Percentiles rank a stretch among this genome's conserved stretches.
Conservation (phyloP, 2,888 invertebrate species). For the Drosophila melanosoma region DNA sequence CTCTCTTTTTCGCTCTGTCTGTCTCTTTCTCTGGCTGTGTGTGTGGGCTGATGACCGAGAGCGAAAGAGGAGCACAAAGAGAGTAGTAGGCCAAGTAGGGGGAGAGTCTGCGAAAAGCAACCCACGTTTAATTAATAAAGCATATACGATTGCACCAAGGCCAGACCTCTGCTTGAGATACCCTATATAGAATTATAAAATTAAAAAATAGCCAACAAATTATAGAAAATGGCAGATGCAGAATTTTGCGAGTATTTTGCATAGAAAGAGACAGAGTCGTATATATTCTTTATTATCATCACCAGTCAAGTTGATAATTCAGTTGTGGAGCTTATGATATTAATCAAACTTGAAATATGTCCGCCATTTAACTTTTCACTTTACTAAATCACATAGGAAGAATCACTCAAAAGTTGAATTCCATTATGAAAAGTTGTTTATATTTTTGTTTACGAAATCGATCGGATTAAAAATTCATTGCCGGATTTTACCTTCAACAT, state of each 20-base stretch:
- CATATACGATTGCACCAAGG: background rate
- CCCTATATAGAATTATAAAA: conserved; percentile 16
- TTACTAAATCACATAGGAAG: background rate
- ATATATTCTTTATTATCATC: background rate
- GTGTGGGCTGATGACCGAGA: conserved; percentile 37
- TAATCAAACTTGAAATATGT: too few species aligned
- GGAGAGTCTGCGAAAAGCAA: conserved; percentile 29
- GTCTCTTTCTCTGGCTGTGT: conserved; percentile 9
- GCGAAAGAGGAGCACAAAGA: conserved; percentile 17
- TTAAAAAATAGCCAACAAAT: background rate
- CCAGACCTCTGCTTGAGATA: conserved; percentile 7
- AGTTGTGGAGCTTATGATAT: too few species aligned
- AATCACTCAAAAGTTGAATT: too few species aligned
- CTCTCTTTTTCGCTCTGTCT: background rate
- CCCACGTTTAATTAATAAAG: conserved; percentile 60
- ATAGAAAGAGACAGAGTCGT: background rate
- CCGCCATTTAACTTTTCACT: background rate
- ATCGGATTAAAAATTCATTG: background rate
- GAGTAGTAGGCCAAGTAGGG: conserved; percentile 4
- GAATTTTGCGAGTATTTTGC: background rate
- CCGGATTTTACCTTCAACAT: background rate
- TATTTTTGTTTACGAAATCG: background rate
- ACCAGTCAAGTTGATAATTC: too few species aligned
- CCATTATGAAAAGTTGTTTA: background rate
- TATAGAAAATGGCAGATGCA: too few species aligned